Conservation (phyloP, 2,797 vertebrate genomes). For the Amazona finschi region DNA sequence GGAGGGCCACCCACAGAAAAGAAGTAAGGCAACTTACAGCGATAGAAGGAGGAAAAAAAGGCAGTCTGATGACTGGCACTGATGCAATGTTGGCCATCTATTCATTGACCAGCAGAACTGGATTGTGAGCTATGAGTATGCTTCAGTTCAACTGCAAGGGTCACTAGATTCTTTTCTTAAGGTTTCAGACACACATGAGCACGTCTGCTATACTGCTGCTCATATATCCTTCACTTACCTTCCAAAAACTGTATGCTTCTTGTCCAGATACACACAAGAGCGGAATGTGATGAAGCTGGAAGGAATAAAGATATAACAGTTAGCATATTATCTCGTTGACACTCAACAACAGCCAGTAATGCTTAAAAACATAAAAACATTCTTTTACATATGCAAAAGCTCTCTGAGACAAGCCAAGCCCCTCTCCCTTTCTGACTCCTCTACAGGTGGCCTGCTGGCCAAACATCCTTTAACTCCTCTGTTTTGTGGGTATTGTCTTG, state of each 20-base stretch:
- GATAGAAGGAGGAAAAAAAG: neutral
- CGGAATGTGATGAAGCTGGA: slow-evolving; percentile 95
- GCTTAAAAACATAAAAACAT: neutral
- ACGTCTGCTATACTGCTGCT: neutral
- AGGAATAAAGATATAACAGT: neutral
- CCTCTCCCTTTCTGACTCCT: neutral
- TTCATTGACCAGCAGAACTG: neutral
- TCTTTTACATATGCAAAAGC: neutral
- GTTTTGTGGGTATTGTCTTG: neutral
- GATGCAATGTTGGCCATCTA: neutral
- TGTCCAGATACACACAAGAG: slow-evolving; percentile 93
- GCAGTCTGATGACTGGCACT: neutral
- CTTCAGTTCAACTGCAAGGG: neutral
- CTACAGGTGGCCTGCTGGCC: neutral
- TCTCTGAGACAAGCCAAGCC: neutral
- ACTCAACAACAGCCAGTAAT: neutral
- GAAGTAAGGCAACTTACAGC: neutral
- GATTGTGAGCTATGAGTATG: neutral
- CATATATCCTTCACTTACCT: slow-evolving; percentile 76
- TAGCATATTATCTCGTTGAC: neutral
- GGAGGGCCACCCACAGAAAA: neutral
- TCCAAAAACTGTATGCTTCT: slow-evolving; percentile 94
- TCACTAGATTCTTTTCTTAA: neutral
- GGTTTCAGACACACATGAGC: neutral
- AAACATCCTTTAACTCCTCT: neutral